Evolutionary conservation across 64 coral and sea anemone genomes (phyloP).

Genomic region (Pocillopora verrucosa): DNA sequence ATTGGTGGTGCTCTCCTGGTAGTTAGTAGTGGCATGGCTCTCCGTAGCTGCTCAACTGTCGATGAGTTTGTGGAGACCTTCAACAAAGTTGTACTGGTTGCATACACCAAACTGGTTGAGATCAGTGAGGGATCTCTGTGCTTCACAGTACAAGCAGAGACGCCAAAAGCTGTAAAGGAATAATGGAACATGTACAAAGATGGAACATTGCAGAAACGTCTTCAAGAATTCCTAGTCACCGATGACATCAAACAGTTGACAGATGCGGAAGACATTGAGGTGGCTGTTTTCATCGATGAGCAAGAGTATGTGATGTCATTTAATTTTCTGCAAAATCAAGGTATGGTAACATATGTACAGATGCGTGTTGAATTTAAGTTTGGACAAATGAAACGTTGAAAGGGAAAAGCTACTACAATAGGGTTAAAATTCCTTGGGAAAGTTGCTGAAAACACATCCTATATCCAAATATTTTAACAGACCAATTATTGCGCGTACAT

Average conservation of each 20-base stretch:
- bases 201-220: background rate
- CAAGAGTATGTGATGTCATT: background rate
- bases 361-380: too few relatives aligned
- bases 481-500: too few relatives aligned
- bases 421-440: too few relatives aligned
- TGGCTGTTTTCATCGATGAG: conserved; percentile 28
- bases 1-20: background rate
- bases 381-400: too few relatives aligned
- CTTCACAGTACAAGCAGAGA: conserved; percentile 36
- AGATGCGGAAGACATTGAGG: background rate
- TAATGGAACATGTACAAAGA: conserved; percentile 36
- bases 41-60: background rate
- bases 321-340: conserved; percentile 12
- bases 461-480: too few relatives aligned
- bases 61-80: background rate
- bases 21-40: background rate
- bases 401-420: too few relatives aligned
- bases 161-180: conserved; percentile 18
- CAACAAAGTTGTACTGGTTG: conserved; percentile 2
- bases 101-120: background rate
- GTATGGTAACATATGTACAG: background rate
- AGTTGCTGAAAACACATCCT: too few relatives aligned
- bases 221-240: conserved; percentile 30
- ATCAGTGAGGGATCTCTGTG: conserved; percentile 17
- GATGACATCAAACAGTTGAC: conserved; percentile 38